These are phyloP conservation scores for Drosophila pruinosa DNA, from an alignment of 1,140 invertebrate species.

Conservation along the genomic window DNA sequence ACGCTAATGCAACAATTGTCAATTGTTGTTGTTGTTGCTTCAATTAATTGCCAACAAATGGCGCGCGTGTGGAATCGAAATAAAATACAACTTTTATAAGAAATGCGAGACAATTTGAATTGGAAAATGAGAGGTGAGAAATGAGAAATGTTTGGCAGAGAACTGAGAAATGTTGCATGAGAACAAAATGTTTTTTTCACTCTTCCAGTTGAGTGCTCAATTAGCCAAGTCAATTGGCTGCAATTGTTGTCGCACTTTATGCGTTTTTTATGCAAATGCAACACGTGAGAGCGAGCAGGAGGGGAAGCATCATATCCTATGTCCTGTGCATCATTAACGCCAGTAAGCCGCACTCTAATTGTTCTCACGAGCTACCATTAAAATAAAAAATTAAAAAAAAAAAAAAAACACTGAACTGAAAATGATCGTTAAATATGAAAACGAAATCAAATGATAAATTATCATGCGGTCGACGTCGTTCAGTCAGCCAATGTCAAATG, in stretches of 20 bases:
- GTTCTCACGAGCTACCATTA: constrained; percentile 29
- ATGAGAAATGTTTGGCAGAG: not conserved
- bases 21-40: constrained; percentile 33
- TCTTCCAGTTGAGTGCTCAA: constrained; percentile 61
- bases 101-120: not conserved
- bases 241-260: constrained; percentile 53
- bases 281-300: not conserved
- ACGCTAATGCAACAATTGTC: constrained; percentile 71
- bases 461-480: constrained; percentile 43
- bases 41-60: constrained; percentile 72
- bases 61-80: constrained; percentile 19
- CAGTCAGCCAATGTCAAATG: constrained; percentile 73
- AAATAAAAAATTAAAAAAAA: constrained; percentile 14
- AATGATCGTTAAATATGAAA: not conserved
- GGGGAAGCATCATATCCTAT: not conserved
- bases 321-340: constrained; percentile 56
- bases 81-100: not conserved
- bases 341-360: constrained; percentile 31
- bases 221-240: constrained; percentile 37
- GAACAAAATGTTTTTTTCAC: not conserved
- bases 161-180: not conserved
- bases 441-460: constrained; percentile 78
- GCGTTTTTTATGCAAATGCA: constrained; percentile 75
- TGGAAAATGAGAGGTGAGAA: not conserved
- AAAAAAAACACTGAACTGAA: not conserved